Evolutionary conservation across 2,797 vertebrate species (phyloP).

Genomic region (Acipenser ruthenus): DNA sequence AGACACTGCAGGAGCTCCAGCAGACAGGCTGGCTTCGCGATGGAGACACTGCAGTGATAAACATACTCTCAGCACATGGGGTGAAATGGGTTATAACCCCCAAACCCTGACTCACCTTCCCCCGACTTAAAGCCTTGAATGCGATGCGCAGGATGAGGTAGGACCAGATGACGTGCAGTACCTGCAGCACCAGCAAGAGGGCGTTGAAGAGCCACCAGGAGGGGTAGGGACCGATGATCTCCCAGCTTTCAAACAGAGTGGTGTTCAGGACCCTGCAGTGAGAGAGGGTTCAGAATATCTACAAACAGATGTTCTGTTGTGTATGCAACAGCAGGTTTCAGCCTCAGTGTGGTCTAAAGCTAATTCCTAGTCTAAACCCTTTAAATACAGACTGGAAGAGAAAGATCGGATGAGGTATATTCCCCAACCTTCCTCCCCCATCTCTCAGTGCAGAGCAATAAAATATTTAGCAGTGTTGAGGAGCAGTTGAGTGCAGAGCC

Average conservation of each 20-base stretch:
- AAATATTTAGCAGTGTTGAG: background rate
- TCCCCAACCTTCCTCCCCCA: background rate
- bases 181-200: conserved; percentile 76
- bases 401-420: too few relatives aligned
- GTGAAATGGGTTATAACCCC: too few relatives aligned
- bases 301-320: background rate
- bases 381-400: background rate
- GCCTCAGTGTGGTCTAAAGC: too few relatives aligned
- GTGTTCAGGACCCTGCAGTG: conserved; percentile 82
- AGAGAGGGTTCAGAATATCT: background rate
- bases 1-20: too few relatives aligned
- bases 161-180: conserved; percentile 87
- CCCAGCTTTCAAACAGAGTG: conserved; percentile 93
- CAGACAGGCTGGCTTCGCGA: background rate
- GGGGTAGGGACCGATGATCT: conserved; percentile 79
- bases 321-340: too few relatives aligned
- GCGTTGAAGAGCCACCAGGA: conserved; percentile 96
- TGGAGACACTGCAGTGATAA: background rate
- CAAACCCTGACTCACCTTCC: conserved; percentile 73
- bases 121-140: conserved; percentile 75
- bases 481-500: background rate
- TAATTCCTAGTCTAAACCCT: background rate
- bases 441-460: background rate
- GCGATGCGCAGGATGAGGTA: conserved; percentile 87
- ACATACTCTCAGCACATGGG: too few relatives aligned